Conservation (phyloP, 2,113 vertebrate genomes). For the Elachura formosa region DNA sequence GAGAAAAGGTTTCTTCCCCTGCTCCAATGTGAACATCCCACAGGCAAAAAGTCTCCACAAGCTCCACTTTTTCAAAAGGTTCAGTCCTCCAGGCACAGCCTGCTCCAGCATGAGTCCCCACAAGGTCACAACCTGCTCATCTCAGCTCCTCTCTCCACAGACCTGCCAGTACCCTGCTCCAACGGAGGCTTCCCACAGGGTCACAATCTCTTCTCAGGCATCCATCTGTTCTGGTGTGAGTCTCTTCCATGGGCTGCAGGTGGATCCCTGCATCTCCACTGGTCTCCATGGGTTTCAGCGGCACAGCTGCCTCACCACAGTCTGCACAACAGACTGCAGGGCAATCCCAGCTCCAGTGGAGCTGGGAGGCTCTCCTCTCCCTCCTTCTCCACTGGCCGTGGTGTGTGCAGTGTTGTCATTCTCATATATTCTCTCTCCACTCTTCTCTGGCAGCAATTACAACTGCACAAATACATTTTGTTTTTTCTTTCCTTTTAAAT, state of each 20-base stretch:
- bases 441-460: not conserved
- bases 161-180: not conserved
- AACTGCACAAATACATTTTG: not conserved
- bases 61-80: not conserved
- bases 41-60: accelerated
- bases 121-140: no score
- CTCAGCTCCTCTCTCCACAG: no score
- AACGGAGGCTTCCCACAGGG: not conserved
- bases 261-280: not conserved
- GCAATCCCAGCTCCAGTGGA: not conserved
- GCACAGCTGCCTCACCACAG: not conserved
- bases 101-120: not conserved
- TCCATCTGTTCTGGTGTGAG: accelerated
- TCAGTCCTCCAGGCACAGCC: not conserved
- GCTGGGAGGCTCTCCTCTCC: not conserved
- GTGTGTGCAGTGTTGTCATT: not conserved
- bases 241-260: not conserved
- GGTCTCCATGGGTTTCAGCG: not conserved
- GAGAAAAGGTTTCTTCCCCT: not conserved
- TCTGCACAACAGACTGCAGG: accelerated
- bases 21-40: not conserved
- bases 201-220: not conserved
- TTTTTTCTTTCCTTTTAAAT: not conserved
- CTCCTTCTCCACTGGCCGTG: not conserved
- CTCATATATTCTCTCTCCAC: not conserved